Evolutionary conservation across 2,888 invertebrate species (phyloP), one percentile per base, ranked within the genome.

Genomic region (Latrodectus hesperus): DNA sequence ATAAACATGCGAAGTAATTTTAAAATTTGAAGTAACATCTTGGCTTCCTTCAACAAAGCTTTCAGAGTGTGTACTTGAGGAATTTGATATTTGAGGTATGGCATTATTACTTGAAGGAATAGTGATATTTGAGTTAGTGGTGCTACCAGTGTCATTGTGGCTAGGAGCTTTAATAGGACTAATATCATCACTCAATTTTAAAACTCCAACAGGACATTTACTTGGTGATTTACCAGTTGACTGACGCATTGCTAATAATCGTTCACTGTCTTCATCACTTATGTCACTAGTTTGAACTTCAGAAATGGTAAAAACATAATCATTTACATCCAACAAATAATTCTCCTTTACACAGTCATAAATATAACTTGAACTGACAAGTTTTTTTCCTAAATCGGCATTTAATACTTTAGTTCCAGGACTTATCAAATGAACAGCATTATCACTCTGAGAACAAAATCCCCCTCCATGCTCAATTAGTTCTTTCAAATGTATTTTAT

Each of bases 391-490:
- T 12, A 77, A 72, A 73, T 72, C 72, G 5, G 64, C 81, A 76
- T 81, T 87, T 51, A 87, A 51, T n/a, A 87, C 86, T 60, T 77
- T 87, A 8, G 86, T 87, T 51, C 86, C 86, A 22, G 86, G 81
- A 26, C 81, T 87, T 6, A 87, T 67, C 64, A 87, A 60, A 60
- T 80, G 75, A 14, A 87, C 64, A 22, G 86, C 76, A 38, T 68
- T 55, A 10, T 87, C 81, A 38, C 68, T 81, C 51, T 81, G 72
- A 1, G 86, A 67, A 26, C 86, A 87, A 17, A 87, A 55, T 22
- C 86, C 86, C 12, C 86, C 86, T 52, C 81, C 86, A 73, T 81
- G 60, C 68, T 87, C 86, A 72, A 87, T 87, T n/a, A 87, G 9
- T 52, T 65, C 65, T 67, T 68, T 87, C n/a, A 85, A 71, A 51